phyloP scores from a whole-genome alignment of 2,888 invertebrate species.

The Meteorus cinctellus region DNA sequence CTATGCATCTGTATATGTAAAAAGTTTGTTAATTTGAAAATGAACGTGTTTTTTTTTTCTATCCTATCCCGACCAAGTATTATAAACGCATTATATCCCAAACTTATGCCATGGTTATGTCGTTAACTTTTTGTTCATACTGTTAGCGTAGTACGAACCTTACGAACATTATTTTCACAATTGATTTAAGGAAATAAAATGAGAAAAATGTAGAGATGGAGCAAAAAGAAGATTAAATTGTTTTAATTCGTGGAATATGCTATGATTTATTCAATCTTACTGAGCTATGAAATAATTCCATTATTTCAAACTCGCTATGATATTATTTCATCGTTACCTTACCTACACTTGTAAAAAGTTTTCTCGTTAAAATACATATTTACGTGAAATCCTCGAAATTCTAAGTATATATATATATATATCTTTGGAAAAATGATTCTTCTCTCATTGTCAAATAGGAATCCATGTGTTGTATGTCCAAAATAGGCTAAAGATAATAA shows the following conservation, averaged over 20 bases:
- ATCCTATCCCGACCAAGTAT: neutral
- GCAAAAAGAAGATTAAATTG: neutral
- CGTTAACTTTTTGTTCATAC: constrained; percentile 3
- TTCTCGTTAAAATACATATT: constrained; percentile 35
- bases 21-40: constrained; percentile 26
- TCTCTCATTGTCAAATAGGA: neutral
- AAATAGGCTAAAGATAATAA: neutral
- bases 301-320: neutral
- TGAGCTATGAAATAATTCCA: constrained; percentile 9
- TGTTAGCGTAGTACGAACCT: neutral
- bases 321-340: constrained; percentile 12
- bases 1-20: constrained; percentile 11
- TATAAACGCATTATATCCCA: neutral
- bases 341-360: constrained; percentile 29
- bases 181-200: neutral
- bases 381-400: neutral
- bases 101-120: neutral
- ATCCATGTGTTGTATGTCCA: neutral
- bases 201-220: neutral
- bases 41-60: neutral
- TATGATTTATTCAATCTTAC: constrained; percentile 1
- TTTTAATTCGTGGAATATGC: neutral
- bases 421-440: neutral
- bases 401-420: neutral
- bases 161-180: neutral